Evolutionary conservation across 2,797 vertebrate genomes (phyloP), one percentile per base, ranked within the genome.

Genomic region (Liasis olivaceus): DNA sequence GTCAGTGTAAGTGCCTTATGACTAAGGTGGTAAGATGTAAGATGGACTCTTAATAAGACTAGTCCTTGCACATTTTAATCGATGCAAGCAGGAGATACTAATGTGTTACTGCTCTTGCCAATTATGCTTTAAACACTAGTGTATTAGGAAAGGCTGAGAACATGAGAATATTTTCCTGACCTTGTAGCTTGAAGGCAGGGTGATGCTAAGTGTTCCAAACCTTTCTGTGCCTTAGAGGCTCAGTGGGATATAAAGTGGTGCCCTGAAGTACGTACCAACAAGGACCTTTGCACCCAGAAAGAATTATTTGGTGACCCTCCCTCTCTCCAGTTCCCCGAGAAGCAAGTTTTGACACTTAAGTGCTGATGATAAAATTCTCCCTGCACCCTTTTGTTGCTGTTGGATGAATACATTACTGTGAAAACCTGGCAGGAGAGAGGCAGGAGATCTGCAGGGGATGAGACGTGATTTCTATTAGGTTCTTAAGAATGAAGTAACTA

Each of bases 301-400:
- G 66, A 93, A 56, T 85, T 26, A 28, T 15, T 56, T 85, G 13
- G 51, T 89, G 17, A 12, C 93, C 1, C 22, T 63, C 20, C 62
- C 22, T 84, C 63, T 94, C 89, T 14, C 36, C 85, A 2, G 51
- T 42, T 54, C 77, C 66, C 94, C 93, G 95, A 96, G 95, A 96
- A 97, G 96, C 95, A 95, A 96, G 96, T 96, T 96, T 96, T 95
- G 96, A 93, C 96, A 90, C 90, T 91, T 90, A 63, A 89, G 2
- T 36, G 77, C 77, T 91, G 95, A 60, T 91, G 81, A 90, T 89
- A 0, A 0, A 81, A 69, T 93, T 31, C 85, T 63, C 7, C 85
- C 94, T 28, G n/a, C 89, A 88, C 22, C 93, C 89, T 36, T 88
- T 63, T 90, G 94, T 54, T 91, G 88, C 94, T 94, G 89, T 28